Base-by-base conservation (phyloP, 1,140 invertebrate genomes). In the Aphidius ervi region DNA sequence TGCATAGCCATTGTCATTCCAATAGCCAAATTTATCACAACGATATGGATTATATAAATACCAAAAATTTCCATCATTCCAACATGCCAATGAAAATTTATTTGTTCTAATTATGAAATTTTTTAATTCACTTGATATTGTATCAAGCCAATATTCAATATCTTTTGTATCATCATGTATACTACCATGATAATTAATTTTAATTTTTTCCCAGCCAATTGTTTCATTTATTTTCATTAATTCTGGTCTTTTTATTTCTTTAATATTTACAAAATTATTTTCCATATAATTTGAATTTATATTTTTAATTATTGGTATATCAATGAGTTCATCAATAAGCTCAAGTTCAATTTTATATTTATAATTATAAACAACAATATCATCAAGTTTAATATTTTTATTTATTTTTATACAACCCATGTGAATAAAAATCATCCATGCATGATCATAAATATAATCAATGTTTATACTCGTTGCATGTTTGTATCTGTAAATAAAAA, bases 371-470 rank as follows among this genome's bases (percentile, higher is more conserved):
- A 77, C 74, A 0, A 74, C 67, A 6, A 77, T 52, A 41, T 77
- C 75, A 56, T 77, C 71, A 5, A 77, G 48, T 10, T 46, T 54
- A 39, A 61, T 58, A 31, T 65, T 69, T 8, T 46, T 9, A 23
- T 66, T 68, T 2, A 71, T 57, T 42, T 72, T 74, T 4, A 76
- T 64, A 42, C 52, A 67, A 20, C 75, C 75, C 20, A 72, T 68
- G 61, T 77, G 74, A 3, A 70, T 57, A 62, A 68, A 76, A 1
- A 77, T 55, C 59, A 67, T 64, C 75, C 74, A 77, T 4, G 70
- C 75, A 42, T 72, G 74, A 4, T 76, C 66, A 58, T 74, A 77
- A 46, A 77, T 76, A 56, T 77, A 77, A 59, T 77, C 75, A 42
- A 77, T 65, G 59, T 76, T 76, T 4, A 54, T 68, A 60, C 68